These are phyloP conservation scores for Mnemiopsis leidyi DNA, from an alignment of 37 sponge, comb jelly and placozoan species.

Conservation along the genomic window DNA sequence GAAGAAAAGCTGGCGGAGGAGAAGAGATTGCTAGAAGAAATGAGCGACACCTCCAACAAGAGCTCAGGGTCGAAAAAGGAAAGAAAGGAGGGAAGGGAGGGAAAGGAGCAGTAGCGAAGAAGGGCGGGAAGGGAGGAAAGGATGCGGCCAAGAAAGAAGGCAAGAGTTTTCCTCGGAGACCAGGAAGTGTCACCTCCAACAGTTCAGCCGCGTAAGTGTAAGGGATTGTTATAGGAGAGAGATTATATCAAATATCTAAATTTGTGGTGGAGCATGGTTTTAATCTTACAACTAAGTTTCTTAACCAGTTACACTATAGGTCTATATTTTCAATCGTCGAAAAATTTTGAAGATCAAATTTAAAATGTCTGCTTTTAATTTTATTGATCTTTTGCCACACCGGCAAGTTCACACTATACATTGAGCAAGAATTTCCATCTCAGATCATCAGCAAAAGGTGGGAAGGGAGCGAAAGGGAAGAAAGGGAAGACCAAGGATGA, in stretches of 20 bases:
- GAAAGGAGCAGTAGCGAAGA: constrained; percentile 2
- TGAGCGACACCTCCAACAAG: constrained; percentile 39
- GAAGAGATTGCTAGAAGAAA: constrained; percentile 11
- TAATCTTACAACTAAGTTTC: no score
- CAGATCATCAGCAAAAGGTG: background rate
- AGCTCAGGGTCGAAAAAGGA: background rate
- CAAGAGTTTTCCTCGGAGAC: constrained; percentile 54
- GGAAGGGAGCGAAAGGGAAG: constrained; percentile 27
- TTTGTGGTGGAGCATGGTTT: no score
- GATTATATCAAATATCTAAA: no score
- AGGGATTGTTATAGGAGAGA: background rate
- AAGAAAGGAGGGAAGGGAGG: constrained; percentile 46
- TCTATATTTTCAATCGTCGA: no score
- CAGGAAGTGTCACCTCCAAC: constrained; percentile 19
- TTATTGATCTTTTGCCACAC: no score
- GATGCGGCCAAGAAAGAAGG: background rate
- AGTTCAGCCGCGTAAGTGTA: background rate
- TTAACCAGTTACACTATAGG: no score
- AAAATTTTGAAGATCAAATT: no score
- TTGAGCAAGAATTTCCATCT: no score
- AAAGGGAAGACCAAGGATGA: constrained; percentile 56
- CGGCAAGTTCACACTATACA: no score
- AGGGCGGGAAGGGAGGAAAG: constrained; percentile 42
- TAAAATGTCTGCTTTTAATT: no score
- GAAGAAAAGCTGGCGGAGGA: constrained; percentile 58